Conservation (phyloP, 2,797 vertebrate species). For the Eulemur coronatus region DNA sequence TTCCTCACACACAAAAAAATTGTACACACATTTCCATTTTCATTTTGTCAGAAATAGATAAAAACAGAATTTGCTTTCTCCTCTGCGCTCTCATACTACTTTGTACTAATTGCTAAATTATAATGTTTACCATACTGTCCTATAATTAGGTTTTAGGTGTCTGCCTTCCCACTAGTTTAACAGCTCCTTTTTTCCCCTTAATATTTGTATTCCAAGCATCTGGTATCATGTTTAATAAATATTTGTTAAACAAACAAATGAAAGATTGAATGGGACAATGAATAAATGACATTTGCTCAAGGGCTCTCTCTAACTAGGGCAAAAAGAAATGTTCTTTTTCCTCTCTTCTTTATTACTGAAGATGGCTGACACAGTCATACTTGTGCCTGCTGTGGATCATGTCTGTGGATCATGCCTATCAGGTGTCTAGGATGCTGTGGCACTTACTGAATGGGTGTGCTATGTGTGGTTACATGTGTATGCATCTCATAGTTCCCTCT, state of each 20-base stretch:
- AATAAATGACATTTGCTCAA: not conserved
- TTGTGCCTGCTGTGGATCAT: not conserved
- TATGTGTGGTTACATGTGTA: too few species aligned
- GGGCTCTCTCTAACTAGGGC: not conserved
- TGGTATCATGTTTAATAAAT: conserved; percentile 28
- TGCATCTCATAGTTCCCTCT: not conserved
- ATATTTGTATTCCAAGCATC: conserved; percentile 16
- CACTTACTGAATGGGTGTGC: not conserved
- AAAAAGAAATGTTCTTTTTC: not conserved
- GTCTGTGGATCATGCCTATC: not conserved
- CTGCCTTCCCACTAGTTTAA: conserved; percentile 22
- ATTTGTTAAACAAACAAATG: conserved; percentile 50
- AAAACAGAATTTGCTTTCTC: not conserved
- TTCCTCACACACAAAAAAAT: not conserved
- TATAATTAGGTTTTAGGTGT: conserved; percentile 50
- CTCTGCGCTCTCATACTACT: not conserved
- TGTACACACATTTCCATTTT: not conserved
- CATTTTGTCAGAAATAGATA: not conserved
- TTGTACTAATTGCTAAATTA: conserved; percentile 34
- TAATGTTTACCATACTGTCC: conserved; percentile 6
- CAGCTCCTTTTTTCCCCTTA: not conserved
- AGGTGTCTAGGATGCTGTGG: not conserved
- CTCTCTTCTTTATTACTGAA: not conserved
- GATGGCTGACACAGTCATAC: not conserved
- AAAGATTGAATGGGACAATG: not conserved